Percentiles rank a stretch among this genome's conserved stretches.
These are phyloP conservation scores for Nemapogon koenigi DNA, from an alignment of 2,888 invertebrate species.

Conservation along the genomic window DNA sequence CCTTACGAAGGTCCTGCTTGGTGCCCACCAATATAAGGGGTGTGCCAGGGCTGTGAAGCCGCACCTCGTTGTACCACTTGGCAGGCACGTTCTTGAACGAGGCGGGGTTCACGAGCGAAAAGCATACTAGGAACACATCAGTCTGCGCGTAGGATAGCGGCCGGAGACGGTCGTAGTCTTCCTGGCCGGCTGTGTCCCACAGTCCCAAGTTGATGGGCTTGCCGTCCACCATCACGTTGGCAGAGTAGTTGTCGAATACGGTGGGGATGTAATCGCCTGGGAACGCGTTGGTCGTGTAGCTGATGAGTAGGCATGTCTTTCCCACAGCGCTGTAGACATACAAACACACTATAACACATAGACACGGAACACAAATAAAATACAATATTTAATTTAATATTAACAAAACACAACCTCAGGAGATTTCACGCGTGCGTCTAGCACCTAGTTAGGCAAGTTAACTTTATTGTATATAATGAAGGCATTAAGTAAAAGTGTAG, in stretches of 20 bases:
- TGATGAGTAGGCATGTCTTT: conserved; percentile 99
- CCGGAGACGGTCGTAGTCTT: conserved; percentile 95
- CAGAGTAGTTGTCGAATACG: conserved; percentile 97
- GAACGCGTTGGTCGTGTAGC: conserved; percentile 99
- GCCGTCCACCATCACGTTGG: conserved; percentile 99
- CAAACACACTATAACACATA: no score
- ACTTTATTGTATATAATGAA: no score
- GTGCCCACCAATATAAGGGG: conserved; percentile 99
- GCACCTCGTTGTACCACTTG: conserved; percentile 99
- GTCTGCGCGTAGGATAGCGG: conserved; percentile 98
- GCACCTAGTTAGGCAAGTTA: no score
- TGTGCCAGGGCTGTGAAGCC: conserved; percentile 99
- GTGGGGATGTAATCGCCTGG: conserved; percentile 98
- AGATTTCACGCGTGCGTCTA: no score
- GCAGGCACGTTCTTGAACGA: conserved; percentile 99
- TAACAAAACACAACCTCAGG: no score
- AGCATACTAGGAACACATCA: conserved; percentile 98
- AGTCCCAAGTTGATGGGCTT: conserved; percentile 96
- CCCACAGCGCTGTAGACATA: conserved; percentile 89
- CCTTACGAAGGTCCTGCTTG: conserved; percentile 96
- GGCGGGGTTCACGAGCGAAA: conserved; percentile 98
- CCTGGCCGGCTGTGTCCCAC: conserved; percentile 97
- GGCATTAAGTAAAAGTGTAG: no score
- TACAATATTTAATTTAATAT: no score
- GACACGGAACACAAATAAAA: no score